Base-by-base conservation (phyloP, 2,888 invertebrate species). In the Pachycephus smyrnensis region DNA sequence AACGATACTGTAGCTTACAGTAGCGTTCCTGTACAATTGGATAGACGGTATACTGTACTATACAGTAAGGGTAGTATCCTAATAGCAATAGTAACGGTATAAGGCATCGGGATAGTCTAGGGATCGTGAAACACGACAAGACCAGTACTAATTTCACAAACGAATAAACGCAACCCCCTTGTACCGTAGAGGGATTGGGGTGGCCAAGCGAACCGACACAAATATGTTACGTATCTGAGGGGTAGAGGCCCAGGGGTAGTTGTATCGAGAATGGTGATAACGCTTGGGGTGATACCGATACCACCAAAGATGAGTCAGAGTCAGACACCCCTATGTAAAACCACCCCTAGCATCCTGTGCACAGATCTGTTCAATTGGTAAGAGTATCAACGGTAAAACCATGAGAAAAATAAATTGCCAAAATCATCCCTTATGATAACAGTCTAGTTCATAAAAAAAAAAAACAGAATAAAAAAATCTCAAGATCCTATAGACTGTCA, bases 111-210 rank as follows among this genome's bases (percentile, higher is more conserved):
- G 9, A 6, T 55, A 23, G 55, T 55, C 55, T 23, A 55, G 55
- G 55, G 55, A 55, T 55, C 55, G 55, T 55, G 83, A 86, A 84
- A 86, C 85, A 88, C 86, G 89, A 88, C 89, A 89, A 88, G 87
- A 91, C 90, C 91, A 91, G 91, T 85, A 90, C 90, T 91, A 91
- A 91, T 91, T 91, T 91, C 90, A 91, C 91, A 91, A 91, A 89
- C 90, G 91, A 91, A 90, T 90, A 90, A 90, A 89, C 89, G 88
- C 87, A 84, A 69, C 75, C 82, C 83, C 82, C 80, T 81, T 76
- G 69, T 77, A 76, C 79, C 68, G 40, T 76, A 76, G 73, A 68
- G 80, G 73, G 73, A 36, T 81, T 77, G 79, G 83, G 82, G 83
- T 85, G 87, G 84, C 82, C 82, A 84, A 85, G 80, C 80, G 86